phyloP scores from a whole-genome alignment of 2,888 invertebrate species.

The Diaperis boleti region DNA sequence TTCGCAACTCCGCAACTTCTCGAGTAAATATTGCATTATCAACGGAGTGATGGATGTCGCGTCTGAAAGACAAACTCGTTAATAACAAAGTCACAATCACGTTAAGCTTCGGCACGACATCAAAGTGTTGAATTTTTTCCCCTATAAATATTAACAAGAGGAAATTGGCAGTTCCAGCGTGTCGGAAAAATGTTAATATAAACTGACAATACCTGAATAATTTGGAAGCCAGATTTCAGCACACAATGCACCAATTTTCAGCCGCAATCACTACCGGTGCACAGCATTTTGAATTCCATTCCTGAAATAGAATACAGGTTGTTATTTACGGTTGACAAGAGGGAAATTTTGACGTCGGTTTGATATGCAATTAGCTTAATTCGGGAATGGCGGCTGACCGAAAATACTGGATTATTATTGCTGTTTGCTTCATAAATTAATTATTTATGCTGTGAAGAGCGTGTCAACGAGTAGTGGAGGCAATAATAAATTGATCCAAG shows the following conservation, averaged over 20 bases:
- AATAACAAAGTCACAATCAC: not conserved
- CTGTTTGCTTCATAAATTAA: not conserved
- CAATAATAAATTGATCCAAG: too few relatives aligned
- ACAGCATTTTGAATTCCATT: slow-evolving; percentile 19
- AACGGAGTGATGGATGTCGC: slow-evolving; percentile 6
- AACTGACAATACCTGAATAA: slow-evolving; percentile 46
- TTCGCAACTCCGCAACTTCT: not conserved
- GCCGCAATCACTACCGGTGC: slow-evolving; percentile 18
- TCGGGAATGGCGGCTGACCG: too few relatives aligned
- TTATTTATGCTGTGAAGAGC: too few relatives aligned
- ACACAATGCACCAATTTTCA: slow-evolving; percentile 28
- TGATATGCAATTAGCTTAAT: not conserved
- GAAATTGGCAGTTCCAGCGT: not conserved
- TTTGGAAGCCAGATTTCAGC: slow-evolving; percentile 51
- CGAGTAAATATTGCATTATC: not conserved
- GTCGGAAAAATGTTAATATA: not conserved
- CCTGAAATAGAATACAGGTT: slow-evolving; percentile 12
- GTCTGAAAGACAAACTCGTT: slow-evolving; percentile 6
- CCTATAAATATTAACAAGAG: not conserved
- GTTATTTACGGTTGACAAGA: not conserved
- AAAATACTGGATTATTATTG: not conserved
- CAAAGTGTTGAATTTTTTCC: not conserved
- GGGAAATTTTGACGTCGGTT: not conserved
- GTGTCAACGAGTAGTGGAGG: too few relatives aligned
- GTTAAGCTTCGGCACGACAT: not conserved